These are phyloP conservation scores for Cryptoblepharus egeriae DNA, from an alignment of 2,797 vertebrate species.

Conservation along the genomic window DNA sequence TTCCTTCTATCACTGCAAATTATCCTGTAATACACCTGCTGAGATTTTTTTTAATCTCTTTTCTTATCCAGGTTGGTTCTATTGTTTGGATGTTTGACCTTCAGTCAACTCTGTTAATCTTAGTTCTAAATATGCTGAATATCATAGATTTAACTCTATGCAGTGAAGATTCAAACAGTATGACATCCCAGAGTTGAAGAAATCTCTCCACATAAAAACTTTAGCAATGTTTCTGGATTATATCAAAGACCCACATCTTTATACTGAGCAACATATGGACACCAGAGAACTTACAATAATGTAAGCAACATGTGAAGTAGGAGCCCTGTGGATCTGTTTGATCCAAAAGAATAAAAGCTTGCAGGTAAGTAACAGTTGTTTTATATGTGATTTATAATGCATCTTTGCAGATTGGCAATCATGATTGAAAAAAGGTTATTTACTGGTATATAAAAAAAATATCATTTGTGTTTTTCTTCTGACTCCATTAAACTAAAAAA, in stretches of 20 bases:
- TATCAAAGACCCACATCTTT: constrained; percentile 11
- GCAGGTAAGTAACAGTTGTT: constrained; percentile 22
- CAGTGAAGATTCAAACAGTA: not conserved
- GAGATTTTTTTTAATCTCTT: not conserved
- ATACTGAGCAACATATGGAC: not conserved
- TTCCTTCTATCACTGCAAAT: not conserved
- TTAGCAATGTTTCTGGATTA: not conserved
- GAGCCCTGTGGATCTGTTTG: constrained; percentile 14
- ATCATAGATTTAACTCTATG: not conserved
- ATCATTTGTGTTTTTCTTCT: constrained; percentile 1
- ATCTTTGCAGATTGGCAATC: not conserved
- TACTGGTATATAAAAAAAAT: constrained; percentile 1
- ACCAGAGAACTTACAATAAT: constrained; percentile 13
- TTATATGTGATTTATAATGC: not conserved
- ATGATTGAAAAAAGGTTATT: no score
- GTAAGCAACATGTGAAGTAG: constrained; percentile 9
- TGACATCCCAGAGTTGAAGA: not conserved
- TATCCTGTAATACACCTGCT: not conserved
- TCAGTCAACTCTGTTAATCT: not conserved
- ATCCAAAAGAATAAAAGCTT: constrained; percentile 20
- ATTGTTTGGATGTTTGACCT: not conserved
- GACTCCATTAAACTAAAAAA: not conserved
- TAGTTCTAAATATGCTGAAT: not conserved
- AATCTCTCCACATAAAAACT: not conserved
- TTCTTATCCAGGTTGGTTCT: not conserved